Conservation (phyloP, 2,113 vertebrate genomes). For the Megaceryle maxima region DNA sequence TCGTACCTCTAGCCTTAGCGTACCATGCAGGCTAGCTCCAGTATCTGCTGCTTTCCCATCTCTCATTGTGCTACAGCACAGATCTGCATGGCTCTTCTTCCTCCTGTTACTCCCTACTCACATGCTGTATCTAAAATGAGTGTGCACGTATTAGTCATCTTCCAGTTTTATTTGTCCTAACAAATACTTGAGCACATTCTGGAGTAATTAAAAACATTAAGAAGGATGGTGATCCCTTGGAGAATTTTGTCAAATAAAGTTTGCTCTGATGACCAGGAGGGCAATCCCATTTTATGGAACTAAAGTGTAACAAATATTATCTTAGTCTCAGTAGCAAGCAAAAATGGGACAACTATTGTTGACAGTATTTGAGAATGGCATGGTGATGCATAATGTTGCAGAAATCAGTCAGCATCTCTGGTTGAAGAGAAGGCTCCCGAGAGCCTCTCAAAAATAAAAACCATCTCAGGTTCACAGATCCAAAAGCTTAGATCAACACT, state of each 20-base stretch:
- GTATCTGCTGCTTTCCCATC: neutral
- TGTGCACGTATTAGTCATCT: neutral
- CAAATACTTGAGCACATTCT: neutral
- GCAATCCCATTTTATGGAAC: neutral
- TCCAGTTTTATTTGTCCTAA: conserved; percentile 13
- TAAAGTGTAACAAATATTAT: neutral
- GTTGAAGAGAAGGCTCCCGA: neutral
- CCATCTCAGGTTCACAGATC: neutral
- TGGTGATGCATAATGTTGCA: neutral
- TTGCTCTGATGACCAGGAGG: neutral
- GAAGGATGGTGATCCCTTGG: neutral
- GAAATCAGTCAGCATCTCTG: neutral
- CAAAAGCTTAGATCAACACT: neutral
- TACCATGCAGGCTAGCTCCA: neutral
- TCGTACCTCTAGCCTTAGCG: neutral
- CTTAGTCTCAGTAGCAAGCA: neutral
- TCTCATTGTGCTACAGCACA: neutral
- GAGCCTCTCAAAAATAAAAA: neutral
- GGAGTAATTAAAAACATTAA: neutral
- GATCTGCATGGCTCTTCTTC: neutral
- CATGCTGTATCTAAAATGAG: neutral
- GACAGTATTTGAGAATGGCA: neutral
- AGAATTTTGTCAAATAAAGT: neutral
- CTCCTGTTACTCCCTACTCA: neutral
- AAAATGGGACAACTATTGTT: neutral